Conservation (phyloP, 2,113 vertebrate species). For the Nettapus auritus region DNA sequence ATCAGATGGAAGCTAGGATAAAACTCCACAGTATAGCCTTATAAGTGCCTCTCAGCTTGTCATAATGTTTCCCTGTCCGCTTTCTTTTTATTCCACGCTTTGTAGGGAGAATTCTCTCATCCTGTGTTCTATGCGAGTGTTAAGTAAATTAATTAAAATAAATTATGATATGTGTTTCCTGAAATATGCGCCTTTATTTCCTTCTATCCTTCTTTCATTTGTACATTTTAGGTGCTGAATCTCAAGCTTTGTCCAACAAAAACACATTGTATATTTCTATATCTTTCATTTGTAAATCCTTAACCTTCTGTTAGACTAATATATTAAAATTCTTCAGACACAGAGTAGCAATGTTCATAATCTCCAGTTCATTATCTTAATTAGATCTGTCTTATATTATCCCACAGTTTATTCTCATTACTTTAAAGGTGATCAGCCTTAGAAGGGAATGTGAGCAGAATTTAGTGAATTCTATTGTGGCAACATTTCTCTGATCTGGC, state of each 20-base stretch:
- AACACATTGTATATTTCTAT: constrained; percentile 59
- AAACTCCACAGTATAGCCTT: constrained; percentile 11
- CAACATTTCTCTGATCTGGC: constrained; percentile 72
- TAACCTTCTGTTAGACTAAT: constrained; percentile 68
- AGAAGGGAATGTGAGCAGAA: constrained; percentile 74
- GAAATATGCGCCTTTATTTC: constrained; percentile 23
- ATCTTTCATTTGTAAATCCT: constrained; percentile 72
- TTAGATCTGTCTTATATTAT: constrained; percentile 85
- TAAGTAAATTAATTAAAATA: constrained; percentile 38
- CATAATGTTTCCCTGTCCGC: constrained; percentile 24
- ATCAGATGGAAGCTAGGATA: constrained; percentile 63
- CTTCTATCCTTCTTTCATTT: constrained; percentile 14
- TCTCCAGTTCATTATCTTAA: constrained; percentile 85
- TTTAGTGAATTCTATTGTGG: constrained; percentile 75
- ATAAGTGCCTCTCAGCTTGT: constrained; percentile 24
- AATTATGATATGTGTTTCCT: constrained; percentile 14
- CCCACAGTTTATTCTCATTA: constrained; percentile 80
- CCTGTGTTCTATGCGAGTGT: neutral
- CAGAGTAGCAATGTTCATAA: constrained; percentile 77
- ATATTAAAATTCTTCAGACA: constrained; percentile 80
- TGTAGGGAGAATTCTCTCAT: neutral
- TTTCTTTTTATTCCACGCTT: constrained; percentile 29
- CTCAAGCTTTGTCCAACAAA: constrained; percentile 3
- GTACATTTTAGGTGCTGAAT: neutral
- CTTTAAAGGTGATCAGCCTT: constrained; percentile 81